A percentile compares a stretch with the other conserved stretches of the same genome.
phyloP scores from a whole-genome alignment of 1,140 invertebrate genomes.

The Dermatophagoides farinae region DNA sequence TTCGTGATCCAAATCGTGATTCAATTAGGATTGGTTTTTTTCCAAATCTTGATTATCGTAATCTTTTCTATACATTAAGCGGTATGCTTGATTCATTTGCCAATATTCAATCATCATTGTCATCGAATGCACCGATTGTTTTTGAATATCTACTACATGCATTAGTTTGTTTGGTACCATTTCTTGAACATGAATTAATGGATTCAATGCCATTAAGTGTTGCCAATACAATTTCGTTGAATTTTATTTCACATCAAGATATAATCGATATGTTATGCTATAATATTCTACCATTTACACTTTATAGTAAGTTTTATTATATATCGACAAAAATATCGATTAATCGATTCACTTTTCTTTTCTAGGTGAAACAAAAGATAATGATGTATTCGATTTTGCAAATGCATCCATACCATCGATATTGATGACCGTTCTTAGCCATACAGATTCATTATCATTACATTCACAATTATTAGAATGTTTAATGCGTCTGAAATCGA shows the following conservation, averaged over 20 bases:
- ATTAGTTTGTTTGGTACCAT: conserved; percentile 74
- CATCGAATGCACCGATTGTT: conserved; percentile 56
- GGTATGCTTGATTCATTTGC: conserved; percentile 61
- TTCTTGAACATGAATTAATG: conserved; percentile 83
- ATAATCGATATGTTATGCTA: conserved; percentile 86
- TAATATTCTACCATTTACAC: conserved; percentile 85
- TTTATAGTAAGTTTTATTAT: conserved; percentile 36
- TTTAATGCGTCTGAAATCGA: conserved; percentile 71
- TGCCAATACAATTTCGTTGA: conserved; percentile 77
- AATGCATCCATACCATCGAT: conserved; percentile 74
- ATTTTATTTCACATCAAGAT: conserved; percentile 70
- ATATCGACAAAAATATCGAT: not conserved
- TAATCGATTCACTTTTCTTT: not conserved
- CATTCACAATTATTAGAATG: conserved; percentile 86
- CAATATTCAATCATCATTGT: conserved; percentile 37
- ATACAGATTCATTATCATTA: conserved; percentile 72
- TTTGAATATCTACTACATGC: conserved; percentile 73
- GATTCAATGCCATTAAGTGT: conserved; percentile 84
- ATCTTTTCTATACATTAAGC: conserved; percentile 44
- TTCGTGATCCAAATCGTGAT: conserved; percentile 63
- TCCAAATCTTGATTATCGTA: conserved; percentile 84
- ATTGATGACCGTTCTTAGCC: conserved; percentile 92
- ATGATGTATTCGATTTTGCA: conserved; percentile 38
- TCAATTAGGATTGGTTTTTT: conserved; percentile 62
- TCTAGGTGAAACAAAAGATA: not conserved